Base-by-base conservation (phyloP, 2,888 invertebrate species). In the Galerucella pusilla region DNA sequence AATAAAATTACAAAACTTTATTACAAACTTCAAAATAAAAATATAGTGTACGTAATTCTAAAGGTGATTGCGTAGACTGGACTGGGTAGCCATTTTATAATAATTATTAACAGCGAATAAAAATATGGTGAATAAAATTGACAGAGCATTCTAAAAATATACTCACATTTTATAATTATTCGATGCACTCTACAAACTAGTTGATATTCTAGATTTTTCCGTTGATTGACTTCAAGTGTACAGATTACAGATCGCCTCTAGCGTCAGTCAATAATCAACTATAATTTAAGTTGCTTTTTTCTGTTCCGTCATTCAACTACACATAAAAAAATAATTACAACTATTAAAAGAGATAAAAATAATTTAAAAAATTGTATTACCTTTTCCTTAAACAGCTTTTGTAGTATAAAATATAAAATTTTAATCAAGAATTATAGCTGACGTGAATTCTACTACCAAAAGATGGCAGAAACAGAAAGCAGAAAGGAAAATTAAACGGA, bases 381-480 rank as follows among this genome's bases (percentile, higher is more conserved):
- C 10, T 16, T 57, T 1, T 16, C 52, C 6, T 20, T 14, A 49
- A 49, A 57, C 2, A 57, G 11, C 20, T 57, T 16, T 57, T 57
- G 6, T n/a, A n/a, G n/a, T 20, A 20, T 57, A 57, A 57, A 20
- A 20, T 3, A 16, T 57, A 9, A 16, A 57, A 57, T 57, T 57
- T 20, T 57, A 20, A 10, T 20, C 0, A 16, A 10, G 0, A n/a
- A 57, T 7, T n/a, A 52, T 7, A n/a, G n/a, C 3, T 57, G 16
- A 20, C n/a, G 54, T 54, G 16, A 20, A 16, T 57, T 2, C 20
- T 20, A 57, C 16, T 16, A 20, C 20, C 57, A 57, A 20, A 57
- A 57, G 10, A 57, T 57, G 57, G 57, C 57, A 20, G 57, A 57
- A 57, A 57, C n/a, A n/a, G n/a, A n/a, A n/a, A n/a, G n/a, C n/a